Evolutionary conservation across 2,113 vertebrate species (phyloP).

Genomic region (Acanthisitta chloris): DNA sequence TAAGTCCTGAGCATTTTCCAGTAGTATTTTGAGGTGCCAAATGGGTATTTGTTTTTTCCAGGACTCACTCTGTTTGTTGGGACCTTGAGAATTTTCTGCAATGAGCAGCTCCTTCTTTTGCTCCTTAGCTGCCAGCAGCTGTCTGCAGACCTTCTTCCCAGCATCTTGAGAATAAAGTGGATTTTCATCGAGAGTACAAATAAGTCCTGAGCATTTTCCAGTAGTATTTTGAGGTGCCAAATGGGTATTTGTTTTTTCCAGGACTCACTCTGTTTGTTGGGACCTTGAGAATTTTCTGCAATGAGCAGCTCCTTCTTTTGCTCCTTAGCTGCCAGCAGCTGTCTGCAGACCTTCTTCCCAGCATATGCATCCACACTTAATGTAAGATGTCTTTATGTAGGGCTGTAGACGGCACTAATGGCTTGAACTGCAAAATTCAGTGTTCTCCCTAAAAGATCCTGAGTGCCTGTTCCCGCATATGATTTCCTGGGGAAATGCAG

Average conservation of each 20-base stretch:
- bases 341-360: conserved; percentile 8
- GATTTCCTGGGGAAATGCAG: not conserved
- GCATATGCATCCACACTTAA: not conserved
- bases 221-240: not conserved
- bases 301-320: not conserved
- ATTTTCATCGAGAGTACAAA: not conserved
- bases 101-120: not conserved
- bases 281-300: not conserved
- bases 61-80: not conserved
- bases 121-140: conserved; percentile 11
- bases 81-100: not conserved
- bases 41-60: not conserved
- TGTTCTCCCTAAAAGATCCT: not conserved
- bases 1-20: not conserved
- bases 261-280: not conserved
- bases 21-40: not conserved
- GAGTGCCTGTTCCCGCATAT: not conserved
- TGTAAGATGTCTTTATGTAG: not conserved
- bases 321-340: conserved; percentile 11
- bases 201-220: not conserved
- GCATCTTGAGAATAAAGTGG: not conserved
- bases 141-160: conserved; percentile 8
- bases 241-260: not conserved
- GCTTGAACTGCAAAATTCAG: not conserved
- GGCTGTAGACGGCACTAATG: not conserved